Evolutionary conservation across 2,888 invertebrate species (phyloP), one percentile per base, ranked within the genome.

Genomic region (Conchocele bisecta): DNA sequence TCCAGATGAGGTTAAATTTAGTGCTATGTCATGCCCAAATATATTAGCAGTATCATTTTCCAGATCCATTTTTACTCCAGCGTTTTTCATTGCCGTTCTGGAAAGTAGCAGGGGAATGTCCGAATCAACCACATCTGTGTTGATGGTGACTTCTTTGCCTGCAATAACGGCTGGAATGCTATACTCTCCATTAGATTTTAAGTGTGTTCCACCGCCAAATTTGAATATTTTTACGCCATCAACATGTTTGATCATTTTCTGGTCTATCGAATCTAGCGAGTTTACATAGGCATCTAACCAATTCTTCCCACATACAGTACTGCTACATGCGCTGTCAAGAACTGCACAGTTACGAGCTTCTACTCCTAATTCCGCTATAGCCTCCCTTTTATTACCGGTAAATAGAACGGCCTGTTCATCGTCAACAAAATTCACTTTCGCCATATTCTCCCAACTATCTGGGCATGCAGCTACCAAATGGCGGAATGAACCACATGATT

Each of bases 391-490:
- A 51, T 60, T 66, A 2, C 71, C 67, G 15, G 71, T 75, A 48
- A 68, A 75, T 20, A 71, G 31, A 3, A 68, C 68, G 9, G 28
- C 57, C 51, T 67, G 48, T 56, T 75, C 64, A 17, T 73, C 76
- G 31, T 77, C 58, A 1, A 42, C 11, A 24, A 41, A 44, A 50
- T 67, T 63, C 5, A 71, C 59, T 35, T 59, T 63, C 6, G 20
- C 24, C 60, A 73, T 37, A 31, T 72, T 76, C 35, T 69, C 64
- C 41, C 57, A 76, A 48, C 72, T 73, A 46, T 76, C 72, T n/a
- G 72, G 72, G 33, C 76, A 76, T 20, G 50, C 28, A 24, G 59
- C 33, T 20, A 76, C 2, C 7, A 68, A 20, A 59, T 76, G 72
- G 6, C 68, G 35, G 50, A 33, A 73, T 4, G 72, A 73, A 13